Conservation (phyloP, 2,888 invertebrate genomes). For the Monoplex corrugatus region DNA sequence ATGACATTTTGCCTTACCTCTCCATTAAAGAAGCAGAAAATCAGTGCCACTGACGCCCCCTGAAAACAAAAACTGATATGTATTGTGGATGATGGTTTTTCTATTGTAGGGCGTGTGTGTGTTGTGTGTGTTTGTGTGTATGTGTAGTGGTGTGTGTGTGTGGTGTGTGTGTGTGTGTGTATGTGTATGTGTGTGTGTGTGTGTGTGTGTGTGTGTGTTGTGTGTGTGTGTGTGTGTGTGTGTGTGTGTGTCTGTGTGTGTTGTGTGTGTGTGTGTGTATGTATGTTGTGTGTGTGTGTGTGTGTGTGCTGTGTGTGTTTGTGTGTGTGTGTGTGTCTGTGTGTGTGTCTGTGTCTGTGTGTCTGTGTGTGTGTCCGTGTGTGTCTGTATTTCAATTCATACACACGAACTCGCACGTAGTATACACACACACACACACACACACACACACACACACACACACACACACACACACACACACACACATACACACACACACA, state of each 20-base stretch:
- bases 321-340: not conserved
- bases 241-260: too few relatives aligned
- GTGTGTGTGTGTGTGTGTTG: not conserved
- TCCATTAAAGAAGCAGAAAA: constrained; percentile 92
- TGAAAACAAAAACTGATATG: constrained; percentile 80
- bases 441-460: too few relatives aligned
- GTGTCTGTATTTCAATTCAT: not conserved
- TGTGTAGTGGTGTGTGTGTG: not conserved
- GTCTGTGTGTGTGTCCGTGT: not conserved
- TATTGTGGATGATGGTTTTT: not conserved
- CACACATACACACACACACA: not conserved
- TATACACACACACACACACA: not conserved
- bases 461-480: too few relatives aligned
- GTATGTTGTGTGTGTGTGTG: not conserved
- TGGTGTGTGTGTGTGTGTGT: too few relatives aligned
- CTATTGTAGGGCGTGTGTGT: too few relatives aligned
- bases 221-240: not conserved
- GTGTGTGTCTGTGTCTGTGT: not conserved
- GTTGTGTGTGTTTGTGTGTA: too few relatives aligned
- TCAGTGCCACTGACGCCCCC: constrained; percentile 94
- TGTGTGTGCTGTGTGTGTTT: not conserved
- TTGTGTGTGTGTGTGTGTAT: not conserved
- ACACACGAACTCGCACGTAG: too few relatives aligned
- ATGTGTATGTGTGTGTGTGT: not conserved
- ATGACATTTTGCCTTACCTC: constrained; percentile 87